Base-by-base conservation (phyloP, 2,113 vertebrate genomes). In the Hystrix cristata region DNA sequence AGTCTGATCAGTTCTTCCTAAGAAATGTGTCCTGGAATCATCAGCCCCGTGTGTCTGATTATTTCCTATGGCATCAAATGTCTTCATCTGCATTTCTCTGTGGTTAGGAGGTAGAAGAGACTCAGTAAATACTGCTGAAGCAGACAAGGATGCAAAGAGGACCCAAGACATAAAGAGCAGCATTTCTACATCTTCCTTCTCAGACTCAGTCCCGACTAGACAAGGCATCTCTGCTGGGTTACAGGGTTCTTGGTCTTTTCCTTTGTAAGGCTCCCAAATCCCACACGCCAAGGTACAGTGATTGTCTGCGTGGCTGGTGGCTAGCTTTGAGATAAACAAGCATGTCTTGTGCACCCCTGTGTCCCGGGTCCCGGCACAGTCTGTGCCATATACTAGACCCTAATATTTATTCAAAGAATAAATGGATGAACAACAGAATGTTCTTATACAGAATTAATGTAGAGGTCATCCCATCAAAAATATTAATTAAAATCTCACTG, bases 11-110 rank as follows among this genome's bases (percentile, higher is more conserved):
- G 27, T 84, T 89, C 18, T 78, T 87, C 51, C 57, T 16, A 84
- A 87, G 72, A 86, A 96, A 62, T 53, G 43, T 71, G 60, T 67
- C 72, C 74, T 51, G 16, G 72, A 67, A 55, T 72, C 65, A 78
- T 81, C 43, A 69, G 18, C 86, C 51, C 78, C 43, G n/a, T 29
- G 6, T 23, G 13, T 18, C 60, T 83, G 13, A 3, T 64, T 65
- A 59, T 14, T 55, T 88, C 25, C 31, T 16, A 21, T 3, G 4
- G 15, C 21, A 38, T 34, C 13, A 46, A 55, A 86, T 57, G 29
- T 29, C 53, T 55, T 60, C 29, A 23, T 69, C 53, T 48, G 7
- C 46, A 23, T 25, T 1, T 43, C 27, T 80, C 51, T 59, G 38
- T 27, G 59, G 25, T 46, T 71, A 13, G 25, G 19, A 55, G 29